These are phyloP conservation scores for Aphelenchoides besseyi DNA, from an alignment of 1,140 invertebrate genomes.

Conservation along the genomic window DNA sequence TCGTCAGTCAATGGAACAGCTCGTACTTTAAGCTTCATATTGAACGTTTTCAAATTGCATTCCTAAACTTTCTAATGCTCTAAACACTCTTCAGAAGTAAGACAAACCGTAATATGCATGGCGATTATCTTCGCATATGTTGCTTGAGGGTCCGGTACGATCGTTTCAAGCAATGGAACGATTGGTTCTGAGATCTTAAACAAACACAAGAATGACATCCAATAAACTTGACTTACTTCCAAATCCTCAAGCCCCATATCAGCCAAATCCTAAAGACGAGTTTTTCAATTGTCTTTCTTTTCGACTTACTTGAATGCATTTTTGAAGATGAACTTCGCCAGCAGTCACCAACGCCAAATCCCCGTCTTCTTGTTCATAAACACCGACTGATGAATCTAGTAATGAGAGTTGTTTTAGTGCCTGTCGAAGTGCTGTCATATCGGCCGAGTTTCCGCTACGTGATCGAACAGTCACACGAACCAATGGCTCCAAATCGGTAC, in stretches of 20 bases:
- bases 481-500: slow-evolving; percentile 75
- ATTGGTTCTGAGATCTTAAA: slow-evolving; percentile 90
- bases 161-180: slow-evolving; percentile 89
- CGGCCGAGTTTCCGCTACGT: slow-evolving; percentile 8
- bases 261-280: slow-evolving; percentile 72
- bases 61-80: no score
- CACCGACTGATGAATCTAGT: slow-evolving; percentile 71
- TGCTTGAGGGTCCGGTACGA: slow-evolving; percentile 68
- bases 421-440: slow-evolving; percentile 74
- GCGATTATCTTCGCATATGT: slow-evolving; percentile 46
- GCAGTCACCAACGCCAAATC: slow-evolving; percentile 92
- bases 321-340: slow-evolving; percentile 93
- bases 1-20: slow-evolving; percentile 75
- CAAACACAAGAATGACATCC: no score
- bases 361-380: slow-evolving; percentile 73
- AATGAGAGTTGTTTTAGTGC: slow-evolving; percentile 80
- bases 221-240: no score
- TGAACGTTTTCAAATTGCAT: slow-evolving; percentile 72
- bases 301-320: slow-evolving; percentile 71
- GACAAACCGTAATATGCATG: slow-evolving; percentile 43
- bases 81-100: no score
- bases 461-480: slow-evolving; percentile 74
- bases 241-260: slow-evolving; percentile 49
- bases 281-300: slow-evolving; percentile 17
- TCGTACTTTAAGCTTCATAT: slow-evolving; percentile 73